Evolutionary conservation across 2,888 invertebrate species (phyloP).

Genomic region (Cryptus armator): DNA sequence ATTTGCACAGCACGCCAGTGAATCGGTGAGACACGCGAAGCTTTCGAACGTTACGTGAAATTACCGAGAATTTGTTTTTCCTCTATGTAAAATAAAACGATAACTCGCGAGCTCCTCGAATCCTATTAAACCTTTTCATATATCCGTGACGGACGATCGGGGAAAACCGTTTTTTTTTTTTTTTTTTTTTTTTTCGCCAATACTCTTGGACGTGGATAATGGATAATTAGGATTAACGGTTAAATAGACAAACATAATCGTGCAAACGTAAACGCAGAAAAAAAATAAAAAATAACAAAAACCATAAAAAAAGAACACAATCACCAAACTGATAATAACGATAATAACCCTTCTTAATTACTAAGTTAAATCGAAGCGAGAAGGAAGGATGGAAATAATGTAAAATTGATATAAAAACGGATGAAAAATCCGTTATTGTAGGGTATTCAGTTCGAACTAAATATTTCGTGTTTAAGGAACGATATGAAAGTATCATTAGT

Average conservation of each 20-base stretch:
- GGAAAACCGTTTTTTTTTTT: neutral
- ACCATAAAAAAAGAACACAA: neutral
- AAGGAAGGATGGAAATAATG: neutral
- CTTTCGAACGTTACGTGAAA: no score
- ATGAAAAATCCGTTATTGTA: neutral
- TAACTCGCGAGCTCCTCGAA: conserved; percentile 3
- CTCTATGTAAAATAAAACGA: neutral
- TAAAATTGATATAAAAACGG: neutral
- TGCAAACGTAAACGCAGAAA: conserved; percentile 19
- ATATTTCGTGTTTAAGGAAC: neutral
- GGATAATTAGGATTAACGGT: conserved; percentile 11
- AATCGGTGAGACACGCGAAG: neutral
- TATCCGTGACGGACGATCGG: conserved; percentile 3
- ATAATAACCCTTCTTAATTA: neutral
- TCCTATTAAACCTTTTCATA: neutral
- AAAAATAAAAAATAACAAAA: neutral
- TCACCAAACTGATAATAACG: conserved; percentile 3
- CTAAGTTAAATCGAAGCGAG: neutral
- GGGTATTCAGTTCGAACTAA: neutral
- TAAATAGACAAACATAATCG: conserved; percentile 13
- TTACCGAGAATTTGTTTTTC: neutral
- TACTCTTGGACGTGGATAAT: neutral
- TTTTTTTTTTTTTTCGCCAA: neutral
- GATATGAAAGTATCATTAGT: neutral
- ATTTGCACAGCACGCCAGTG: conserved; percentile 27